Percentiles rank a stretch among this genome's conserved stretches.
Conservation (phyloP, 2,113 vertebrate species). For the Connochaetes taurinus region DNA sequence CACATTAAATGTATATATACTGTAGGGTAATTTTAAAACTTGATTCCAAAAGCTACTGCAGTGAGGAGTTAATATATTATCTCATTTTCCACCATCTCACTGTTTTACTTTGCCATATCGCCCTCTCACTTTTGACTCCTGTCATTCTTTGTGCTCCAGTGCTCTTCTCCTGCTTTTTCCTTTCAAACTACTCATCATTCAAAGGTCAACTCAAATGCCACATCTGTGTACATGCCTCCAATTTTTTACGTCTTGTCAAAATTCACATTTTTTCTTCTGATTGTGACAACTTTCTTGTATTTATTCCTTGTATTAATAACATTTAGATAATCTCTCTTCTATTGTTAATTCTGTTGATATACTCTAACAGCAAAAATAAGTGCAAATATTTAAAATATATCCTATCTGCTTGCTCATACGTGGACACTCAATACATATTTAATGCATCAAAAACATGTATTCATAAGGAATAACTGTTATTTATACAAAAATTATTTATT, state of each 20-base stretch:
- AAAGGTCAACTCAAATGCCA: not conserved
- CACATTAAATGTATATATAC: not conserved
- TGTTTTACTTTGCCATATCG: not conserved
- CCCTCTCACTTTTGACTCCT: not conserved
- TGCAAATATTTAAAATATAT: not conserved
- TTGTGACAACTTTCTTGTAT: not conserved
- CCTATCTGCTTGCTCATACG: not conserved
- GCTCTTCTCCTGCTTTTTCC: not conserved
- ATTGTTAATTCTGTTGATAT: not conserved
- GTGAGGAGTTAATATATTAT: not conserved
- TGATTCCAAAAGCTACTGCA: not conserved
- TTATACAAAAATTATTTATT: not conserved
- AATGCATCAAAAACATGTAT: not conserved
- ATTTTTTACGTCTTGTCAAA: not conserved
- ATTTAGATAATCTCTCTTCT: not conserved
- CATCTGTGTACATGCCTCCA: not conserved
- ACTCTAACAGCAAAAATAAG: not conserved
- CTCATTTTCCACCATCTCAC: not conserved
- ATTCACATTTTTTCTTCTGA: constrained; percentile 13
- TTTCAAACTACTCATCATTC: not conserved
- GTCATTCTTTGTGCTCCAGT: not conserved
- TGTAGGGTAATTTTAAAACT: not conserved
- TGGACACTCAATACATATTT: not conserved
- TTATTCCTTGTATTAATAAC: not conserved
- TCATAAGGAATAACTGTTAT: not conserved